These are phyloP conservation scores for Artibeus lituratus DNA, from an alignment of 2,797 vertebrate species.

Conservation along the genomic window DNA sequence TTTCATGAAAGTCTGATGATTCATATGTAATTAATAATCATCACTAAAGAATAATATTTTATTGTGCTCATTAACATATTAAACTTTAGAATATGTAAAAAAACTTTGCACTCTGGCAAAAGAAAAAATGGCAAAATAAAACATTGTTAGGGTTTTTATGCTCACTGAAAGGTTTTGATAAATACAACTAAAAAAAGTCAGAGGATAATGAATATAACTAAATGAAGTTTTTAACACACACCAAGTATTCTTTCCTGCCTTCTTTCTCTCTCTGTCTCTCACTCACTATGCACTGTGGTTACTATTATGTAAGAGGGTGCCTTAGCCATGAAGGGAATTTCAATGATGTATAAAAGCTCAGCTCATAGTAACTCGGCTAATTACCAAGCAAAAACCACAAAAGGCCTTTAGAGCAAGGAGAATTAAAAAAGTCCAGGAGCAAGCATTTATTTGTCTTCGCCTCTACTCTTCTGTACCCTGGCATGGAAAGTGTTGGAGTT, in stretches of 20 bases:
- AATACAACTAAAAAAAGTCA: background rate
- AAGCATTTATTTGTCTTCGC: background rate
- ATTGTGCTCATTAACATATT: background rate
- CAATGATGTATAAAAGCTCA: background rate
- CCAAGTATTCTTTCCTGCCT: background rate
- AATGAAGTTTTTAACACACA: background rate
- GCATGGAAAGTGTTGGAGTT: background rate
- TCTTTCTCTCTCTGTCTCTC: background rate
- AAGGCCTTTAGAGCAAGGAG: background rate
- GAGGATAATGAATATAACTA: background rate
- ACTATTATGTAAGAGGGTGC: background rate
- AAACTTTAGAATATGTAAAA: background rate
- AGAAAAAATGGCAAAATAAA: background rate
- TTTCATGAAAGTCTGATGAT: slow-evolving; percentile 48
- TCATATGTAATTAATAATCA: slow-evolving; percentile 45
- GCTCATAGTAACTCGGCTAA: background rate
- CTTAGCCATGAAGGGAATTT: background rate
- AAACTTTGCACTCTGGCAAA: background rate
- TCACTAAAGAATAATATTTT: background rate
- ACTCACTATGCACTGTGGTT: background rate
- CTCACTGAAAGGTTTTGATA: background rate
- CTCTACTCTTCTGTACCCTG: background rate
- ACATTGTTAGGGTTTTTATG: background rate
- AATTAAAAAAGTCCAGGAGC: background rate
- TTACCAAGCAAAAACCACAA: slow-evolving; percentile 1